These are phyloP conservation scores for Diaprepes abbreviatus DNA, from an alignment of 2,888 invertebrate species.

Conservation along the genomic window DNA sequence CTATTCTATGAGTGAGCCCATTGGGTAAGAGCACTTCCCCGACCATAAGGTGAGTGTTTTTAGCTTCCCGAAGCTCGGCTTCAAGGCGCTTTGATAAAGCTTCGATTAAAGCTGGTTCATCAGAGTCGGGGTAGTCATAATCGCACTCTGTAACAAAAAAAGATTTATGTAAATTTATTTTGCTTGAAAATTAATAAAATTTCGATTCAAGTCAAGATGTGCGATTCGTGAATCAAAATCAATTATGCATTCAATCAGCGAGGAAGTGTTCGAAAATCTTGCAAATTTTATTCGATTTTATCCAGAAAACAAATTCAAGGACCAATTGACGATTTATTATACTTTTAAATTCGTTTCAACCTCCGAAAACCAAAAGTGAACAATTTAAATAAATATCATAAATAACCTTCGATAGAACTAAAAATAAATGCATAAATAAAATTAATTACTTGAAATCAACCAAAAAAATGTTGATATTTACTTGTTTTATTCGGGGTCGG, in stretches of 20 bases:
- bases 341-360: not conserved
- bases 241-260: not conserved
- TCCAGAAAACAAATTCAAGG: not conserved
- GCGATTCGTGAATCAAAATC: not conserved
- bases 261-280: slow-evolving; percentile 1
- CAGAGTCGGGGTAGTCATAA: slow-evolving; percentile 60
- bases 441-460: not conserved
- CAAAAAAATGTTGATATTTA: too few species aligned
- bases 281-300: slow-evolving; percentile 16
- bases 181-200: too few species aligned
- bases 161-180: too few species aligned
- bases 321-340: not conserved
- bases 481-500: slow-evolving; percentile 4
- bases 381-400: not conserved
- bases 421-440: not conserved
- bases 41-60: slow-evolving; percentile 82
- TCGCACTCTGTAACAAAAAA: slow-evolving; percentile 51
- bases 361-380: slow-evolving; percentile 10
- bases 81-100: slow-evolving; percentile 83
- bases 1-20: slow-evolving; percentile 82
- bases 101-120: slow-evolving; percentile 73
- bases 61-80: slow-evolving; percentile 83
- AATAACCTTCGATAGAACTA: not conserved
- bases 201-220: too few species aligned
- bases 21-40: slow-evolving; percentile 88